Conservation (phyloP, 1,140 invertebrate genomes). For the Bombus soroeensis region DNA sequence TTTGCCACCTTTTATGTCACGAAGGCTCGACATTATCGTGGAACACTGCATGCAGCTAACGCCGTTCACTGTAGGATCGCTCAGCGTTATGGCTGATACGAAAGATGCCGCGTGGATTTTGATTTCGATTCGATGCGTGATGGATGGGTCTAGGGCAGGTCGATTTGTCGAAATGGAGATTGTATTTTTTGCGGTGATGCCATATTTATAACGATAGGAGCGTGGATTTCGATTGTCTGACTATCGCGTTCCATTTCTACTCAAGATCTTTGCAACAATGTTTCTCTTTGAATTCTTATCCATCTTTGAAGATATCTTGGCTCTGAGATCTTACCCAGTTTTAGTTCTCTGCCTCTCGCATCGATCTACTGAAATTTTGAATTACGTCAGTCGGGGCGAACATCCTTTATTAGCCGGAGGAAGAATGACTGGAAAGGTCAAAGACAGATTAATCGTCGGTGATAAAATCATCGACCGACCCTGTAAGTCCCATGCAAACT, state of each 20-base stretch:
- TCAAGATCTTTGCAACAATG: not conserved
- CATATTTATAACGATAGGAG: not conserved
- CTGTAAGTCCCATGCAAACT: not conserved
- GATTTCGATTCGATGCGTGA: not conserved
- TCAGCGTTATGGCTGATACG: slow-evolving; percentile 48
- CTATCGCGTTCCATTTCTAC: not conserved
- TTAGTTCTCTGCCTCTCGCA: too few relatives aligned
- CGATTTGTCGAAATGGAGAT: slow-evolving; percentile 19
- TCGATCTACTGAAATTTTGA: not conserved
- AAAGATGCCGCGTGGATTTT: slow-evolving; percentile 8
- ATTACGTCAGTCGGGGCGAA: not conserved
- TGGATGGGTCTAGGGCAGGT: not conserved
- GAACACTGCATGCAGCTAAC: slow-evolving; percentile 53
- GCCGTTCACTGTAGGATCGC: slow-evolving; percentile 23
- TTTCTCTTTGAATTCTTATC: not conserved
- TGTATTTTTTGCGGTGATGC: not conserved
- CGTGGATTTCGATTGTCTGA: not conserved
- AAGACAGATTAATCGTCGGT: not conserved
- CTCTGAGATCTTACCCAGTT: too few relatives aligned
- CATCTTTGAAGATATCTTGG: not conserved
- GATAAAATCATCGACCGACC: not conserved
- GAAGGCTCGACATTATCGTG: slow-evolving; percentile 58
- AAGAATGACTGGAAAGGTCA: not conserved
- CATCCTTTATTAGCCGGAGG: not conserved
- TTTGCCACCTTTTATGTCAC: slow-evolving; percentile 54